Percentiles rank a stretch among this genome's conserved stretches.
These are phyloP conservation scores for Gari tellinella DNA, from an alignment of 2,888 invertebrate genomes.

Conservation along the genomic window DNA sequence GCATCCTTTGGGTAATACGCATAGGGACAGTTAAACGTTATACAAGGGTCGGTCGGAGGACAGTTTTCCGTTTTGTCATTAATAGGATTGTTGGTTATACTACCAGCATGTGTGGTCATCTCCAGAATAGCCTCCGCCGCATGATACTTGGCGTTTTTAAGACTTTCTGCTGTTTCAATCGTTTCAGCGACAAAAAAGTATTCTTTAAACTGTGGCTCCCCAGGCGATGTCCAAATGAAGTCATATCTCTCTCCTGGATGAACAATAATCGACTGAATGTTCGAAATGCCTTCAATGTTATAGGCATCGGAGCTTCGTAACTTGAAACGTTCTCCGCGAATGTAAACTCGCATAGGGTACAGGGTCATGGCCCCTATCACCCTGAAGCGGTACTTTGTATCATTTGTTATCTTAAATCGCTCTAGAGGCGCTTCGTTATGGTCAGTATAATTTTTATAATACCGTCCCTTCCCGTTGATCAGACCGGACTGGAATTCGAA, in stretches of 20 bases:
- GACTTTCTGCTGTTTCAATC: slow-evolving; percentile 37
- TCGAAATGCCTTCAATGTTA: too few relatives aligned
- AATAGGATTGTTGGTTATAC: slow-evolving; percentile 21
- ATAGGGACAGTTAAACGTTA: slow-evolving; percentile 64
- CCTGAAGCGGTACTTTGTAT: slow-evolving; percentile 27
- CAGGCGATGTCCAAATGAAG: slow-evolving; percentile 38
- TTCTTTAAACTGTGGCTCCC: slow-evolving; percentile 2
- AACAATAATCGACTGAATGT: slow-evolving; percentile 55
- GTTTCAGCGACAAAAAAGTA: slow-evolving; percentile 70
- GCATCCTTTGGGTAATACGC: slow-evolving; percentile 14
- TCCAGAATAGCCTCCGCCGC: slow-evolving; percentile 58
- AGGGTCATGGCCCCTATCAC: slow-evolving; percentile 36
- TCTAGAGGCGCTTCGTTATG: slow-evolving; percentile 61
- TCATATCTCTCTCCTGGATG: slow-evolving; percentile 69
- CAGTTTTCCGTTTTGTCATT: slow-evolving; percentile 20
- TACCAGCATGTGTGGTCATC: slow-evolving; percentile 21
- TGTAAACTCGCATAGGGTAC: slow-evolving; percentile 41
- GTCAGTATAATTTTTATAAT: slow-evolving; percentile 36
- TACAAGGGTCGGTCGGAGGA: slow-evolving; percentile 35
- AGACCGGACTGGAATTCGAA: slow-evolving; percentile 59
- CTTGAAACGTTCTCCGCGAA: background rate
- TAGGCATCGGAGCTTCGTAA: too few relatives aligned
- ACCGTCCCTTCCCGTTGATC: slow-evolving; percentile 72
- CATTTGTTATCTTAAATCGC: slow-evolving; percentile 44
- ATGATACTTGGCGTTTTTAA: slow-evolving; percentile 21